Evolutionary conservation across 2,888 invertebrate species (phyloP).

Genomic region (Ametastegia equiseti): DNA sequence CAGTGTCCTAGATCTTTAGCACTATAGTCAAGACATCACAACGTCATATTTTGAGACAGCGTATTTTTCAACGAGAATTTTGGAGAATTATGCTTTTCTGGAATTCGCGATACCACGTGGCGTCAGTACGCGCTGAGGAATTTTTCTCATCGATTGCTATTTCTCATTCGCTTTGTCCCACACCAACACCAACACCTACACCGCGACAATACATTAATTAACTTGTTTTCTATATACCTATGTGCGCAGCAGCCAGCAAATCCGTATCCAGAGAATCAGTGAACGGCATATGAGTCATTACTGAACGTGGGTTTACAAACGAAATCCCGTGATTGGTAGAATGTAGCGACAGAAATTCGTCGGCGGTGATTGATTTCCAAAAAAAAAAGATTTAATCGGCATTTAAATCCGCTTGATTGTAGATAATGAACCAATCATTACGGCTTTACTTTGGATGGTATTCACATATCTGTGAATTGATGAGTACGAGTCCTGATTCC

Average conservation of each 20-base stretch:
- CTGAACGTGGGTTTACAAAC: constrained; percentile 16
- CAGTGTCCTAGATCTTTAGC: too few species aligned
- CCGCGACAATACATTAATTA: constrained; percentile 17
- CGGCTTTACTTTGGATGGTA: too few species aligned
- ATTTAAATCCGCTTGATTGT: neutral
- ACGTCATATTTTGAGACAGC: too few species aligned
- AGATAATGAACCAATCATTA: too few species aligned
- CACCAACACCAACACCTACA: constrained; percentile 6
- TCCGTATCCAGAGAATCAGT: neutral
- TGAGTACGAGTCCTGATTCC: too few species aligned
- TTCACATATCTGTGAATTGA: too few species aligned
- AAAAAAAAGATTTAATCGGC: neutral
- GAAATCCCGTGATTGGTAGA: neutral
- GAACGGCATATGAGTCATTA: constrained; percentile 9
- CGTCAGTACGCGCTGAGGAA: too few species aligned
- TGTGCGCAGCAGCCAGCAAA: neutral
- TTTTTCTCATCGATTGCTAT: neutral
- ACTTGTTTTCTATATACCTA: constrained; percentile 5
- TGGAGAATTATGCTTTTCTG: too few species aligned
- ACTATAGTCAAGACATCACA: too few species aligned
- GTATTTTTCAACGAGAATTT: too few species aligned
- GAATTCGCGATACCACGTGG: too few species aligned
- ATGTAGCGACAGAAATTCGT: neutral
- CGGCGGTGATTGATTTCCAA: neutral
- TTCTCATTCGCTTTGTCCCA: neutral